Evolutionary conservation across 2,888 invertebrate species (phyloP).

Genomic region (Spodoptera exigua): DNA sequence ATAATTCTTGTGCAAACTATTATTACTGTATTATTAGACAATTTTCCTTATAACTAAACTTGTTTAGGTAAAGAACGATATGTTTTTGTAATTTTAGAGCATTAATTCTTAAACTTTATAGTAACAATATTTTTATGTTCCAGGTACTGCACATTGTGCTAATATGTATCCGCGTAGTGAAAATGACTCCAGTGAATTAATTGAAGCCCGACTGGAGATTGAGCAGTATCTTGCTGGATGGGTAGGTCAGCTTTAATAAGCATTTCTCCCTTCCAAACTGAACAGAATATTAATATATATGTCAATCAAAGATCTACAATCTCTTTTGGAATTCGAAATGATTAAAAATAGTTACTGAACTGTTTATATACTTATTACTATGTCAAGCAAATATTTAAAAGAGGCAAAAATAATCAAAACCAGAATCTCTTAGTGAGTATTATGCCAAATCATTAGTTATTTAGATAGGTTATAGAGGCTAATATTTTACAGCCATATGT

Average conservation of each 20-base stretch:
- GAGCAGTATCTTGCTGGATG: slow-evolving; percentile 89
- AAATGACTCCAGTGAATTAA: slow-evolving; percentile 91
- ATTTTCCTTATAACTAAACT: no score
- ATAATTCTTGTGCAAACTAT: no score
- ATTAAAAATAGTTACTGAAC: slow-evolving; percentile 25
- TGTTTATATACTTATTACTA: slow-evolving; percentile 19
- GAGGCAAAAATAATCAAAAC: slow-evolving; percentile 4
- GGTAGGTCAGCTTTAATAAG: slow-evolving; percentile 65
- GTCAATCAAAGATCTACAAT: slow-evolving; percentile 26
- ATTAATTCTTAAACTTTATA: no score
- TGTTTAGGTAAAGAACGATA: no score
- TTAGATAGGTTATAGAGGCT: neutral
- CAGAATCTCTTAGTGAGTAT: slow-evolving; percentile 7
- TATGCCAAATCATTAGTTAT: neutral
- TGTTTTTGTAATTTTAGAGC: no score
- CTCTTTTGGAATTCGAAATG: slow-evolving; percentile 23
- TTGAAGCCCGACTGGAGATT: slow-evolving; percentile 91
- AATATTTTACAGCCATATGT: neutral
- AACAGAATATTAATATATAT: slow-evolving; percentile 31
- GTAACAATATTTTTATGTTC: slow-evolving; percentile 47
- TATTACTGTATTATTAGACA: no score
- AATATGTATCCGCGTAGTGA: slow-evolving; percentile 95
- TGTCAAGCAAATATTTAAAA: slow-evolving; percentile 5
- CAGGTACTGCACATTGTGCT: slow-evolving; percentile 98
- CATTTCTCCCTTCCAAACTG: slow-evolving; percentile 41